Evolutionary conservation across 1,140 invertebrate genomes (phyloP).

Genomic region (Drosophila pachea): DNA sequence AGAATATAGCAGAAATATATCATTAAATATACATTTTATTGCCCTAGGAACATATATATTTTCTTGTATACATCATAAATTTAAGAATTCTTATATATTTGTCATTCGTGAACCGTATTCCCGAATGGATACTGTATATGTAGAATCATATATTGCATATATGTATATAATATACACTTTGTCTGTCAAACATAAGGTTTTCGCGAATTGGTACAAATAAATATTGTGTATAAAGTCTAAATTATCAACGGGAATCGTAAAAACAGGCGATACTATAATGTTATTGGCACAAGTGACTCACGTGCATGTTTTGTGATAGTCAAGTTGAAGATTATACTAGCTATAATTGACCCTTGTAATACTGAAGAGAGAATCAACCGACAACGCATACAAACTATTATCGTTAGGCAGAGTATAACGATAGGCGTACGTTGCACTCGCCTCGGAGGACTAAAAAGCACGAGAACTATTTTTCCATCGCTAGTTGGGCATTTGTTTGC

Average conservation of each 20-base stretch:
- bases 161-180: conserved; percentile 1
- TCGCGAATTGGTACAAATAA: conserved; percentile 8
- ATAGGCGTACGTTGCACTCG: too few species aligned
- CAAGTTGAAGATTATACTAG: background rate
- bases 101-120: too few species aligned
- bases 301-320: conserved; percentile 5
- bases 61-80: too few species aligned
- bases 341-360: background rate
- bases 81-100: too few species aligned
- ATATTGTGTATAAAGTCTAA: conserved; percentile 12
- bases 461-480: conserved; percentile 1
- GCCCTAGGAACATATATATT: too few species aligned
- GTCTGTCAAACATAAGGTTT: conserved; percentile 15
- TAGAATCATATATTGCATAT: background rate
- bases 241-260: conserved; percentile 4
- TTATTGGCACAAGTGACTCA: conserved; percentile 26
- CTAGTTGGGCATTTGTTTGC: conserved; percentile 20
- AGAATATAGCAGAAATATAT: too few species aligned
- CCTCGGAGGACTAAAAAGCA: background rate
- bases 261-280: conserved; percentile 2
- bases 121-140: background rate
- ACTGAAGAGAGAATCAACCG: background rate
- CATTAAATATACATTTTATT: background rate
- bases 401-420: too few species aligned
- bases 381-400: too few species aligned